Base-by-base conservation (phyloP, 2,113 vertebrate species). In the Myotis davidii region DNA sequence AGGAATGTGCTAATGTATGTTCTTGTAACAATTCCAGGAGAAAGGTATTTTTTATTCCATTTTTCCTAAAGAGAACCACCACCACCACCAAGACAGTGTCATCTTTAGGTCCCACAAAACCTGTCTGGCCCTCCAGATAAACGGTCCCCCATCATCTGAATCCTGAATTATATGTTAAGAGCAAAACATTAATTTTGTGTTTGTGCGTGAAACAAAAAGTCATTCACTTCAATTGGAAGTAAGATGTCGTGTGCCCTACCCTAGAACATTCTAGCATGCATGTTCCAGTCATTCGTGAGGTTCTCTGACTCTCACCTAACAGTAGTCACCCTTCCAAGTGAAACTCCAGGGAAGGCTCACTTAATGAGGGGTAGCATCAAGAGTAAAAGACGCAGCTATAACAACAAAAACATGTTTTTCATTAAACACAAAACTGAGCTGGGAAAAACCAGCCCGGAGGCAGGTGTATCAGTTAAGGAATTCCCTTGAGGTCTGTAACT, bases 401-500 rank as follows among this genome's bases (percentile, higher is more conserved):
- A 73, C 73, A 83, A 94, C 90, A 50, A 83, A 97, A 98, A 86
- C 73, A 96, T 91, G 92, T 85, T 96, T 97, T 97, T 97, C 90
- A 97, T 78, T 95, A 97, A 96, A 84, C 67, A 61, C 69, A 73
- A 97, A 97, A 95, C 77, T 1, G 85, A 76, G 67, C 76, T 54
- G 23, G 72, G 72, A 67, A 95, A 96, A 97, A 85, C 10, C 77
- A 94, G 52, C 50, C 78, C 88, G 96, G 94, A 97, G 89, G 2
- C 88, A 98, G 94, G 92, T 97, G 81, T 72, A 86, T 92, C 83
- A 77, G 84, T 83, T 96, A 94, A 89, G 70, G 74, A 97, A 97
- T 67, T 91, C 97, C 95, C 94, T 95, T 25, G 78, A 92, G 94
- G 95, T 90, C 94, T 18, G 0, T 70, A 97, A 96, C 87, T 95